Evolutionary conservation across 2,888 invertebrate genomes (phyloP).

Genomic region (Brenthis daphne): DNA sequence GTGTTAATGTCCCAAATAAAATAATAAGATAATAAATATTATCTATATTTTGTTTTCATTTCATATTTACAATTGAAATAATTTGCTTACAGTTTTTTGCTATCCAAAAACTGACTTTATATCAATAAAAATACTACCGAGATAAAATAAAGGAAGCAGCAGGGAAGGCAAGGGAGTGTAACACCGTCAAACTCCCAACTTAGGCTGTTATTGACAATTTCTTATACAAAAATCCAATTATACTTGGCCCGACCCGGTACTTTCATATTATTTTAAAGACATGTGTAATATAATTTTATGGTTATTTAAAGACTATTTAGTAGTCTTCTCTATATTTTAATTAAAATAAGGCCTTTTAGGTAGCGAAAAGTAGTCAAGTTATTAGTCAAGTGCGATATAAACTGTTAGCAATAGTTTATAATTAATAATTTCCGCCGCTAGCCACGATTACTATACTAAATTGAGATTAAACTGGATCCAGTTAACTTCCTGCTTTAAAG

Average conservation of each 20-base stretch:
- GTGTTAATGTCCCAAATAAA: too few species aligned
- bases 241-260: too few species aligned
- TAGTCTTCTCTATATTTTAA: neutral
- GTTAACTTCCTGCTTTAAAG: conserved; percentile 41
- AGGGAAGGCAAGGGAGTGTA: too few species aligned
- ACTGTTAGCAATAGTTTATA: conserved; percentile 37
- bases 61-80: too few species aligned
- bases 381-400: conserved; percentile 28
- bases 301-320: neutral
- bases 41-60: neutral
- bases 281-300: neutral
- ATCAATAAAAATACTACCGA: too few species aligned
- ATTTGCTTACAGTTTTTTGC: too few species aligned
- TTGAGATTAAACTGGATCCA: conserved; percentile 41
- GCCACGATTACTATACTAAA: conserved; percentile 42
- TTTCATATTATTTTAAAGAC: neutral
- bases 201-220: too few species aligned
- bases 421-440: conserved; percentile 42
- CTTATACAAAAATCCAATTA: too few species aligned
- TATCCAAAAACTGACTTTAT: too few species aligned
- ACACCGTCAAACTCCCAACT: too few species aligned
- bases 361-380: conserved; percentile 24
- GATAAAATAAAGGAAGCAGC: too few species aligned
- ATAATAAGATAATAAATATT: too few species aligned
- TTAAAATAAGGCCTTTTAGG: conserved; percentile 18